These are phyloP conservation scores for Rhodeus uyekii DNA, from an alignment of 2,797 vertebrate species.

Conservation along the genomic window DNA sequence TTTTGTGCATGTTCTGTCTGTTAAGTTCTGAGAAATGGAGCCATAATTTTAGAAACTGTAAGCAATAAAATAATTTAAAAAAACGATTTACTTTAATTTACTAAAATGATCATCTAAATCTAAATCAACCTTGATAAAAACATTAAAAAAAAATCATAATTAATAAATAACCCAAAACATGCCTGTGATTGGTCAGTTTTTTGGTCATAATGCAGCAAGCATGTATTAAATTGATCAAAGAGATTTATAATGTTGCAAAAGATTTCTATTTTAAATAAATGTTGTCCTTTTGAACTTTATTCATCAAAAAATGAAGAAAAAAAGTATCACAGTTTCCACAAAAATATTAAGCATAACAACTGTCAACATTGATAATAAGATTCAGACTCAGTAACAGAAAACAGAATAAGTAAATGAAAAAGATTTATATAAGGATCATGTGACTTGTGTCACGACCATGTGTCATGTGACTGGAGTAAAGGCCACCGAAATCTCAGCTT, in stretches of 20 bases:
- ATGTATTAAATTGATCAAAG: not conserved
- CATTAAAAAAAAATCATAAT: too few relatives aligned
- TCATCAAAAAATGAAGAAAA: not conserved
- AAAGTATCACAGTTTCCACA: not conserved
- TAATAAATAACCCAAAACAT: not conserved
- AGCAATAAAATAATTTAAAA: not conserved
- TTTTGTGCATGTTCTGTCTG: too few relatives aligned
- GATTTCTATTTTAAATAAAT: not conserved
- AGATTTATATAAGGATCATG: not conserved
- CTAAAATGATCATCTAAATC: too few relatives aligned
- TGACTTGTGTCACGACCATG: too few relatives aligned
- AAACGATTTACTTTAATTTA: too few relatives aligned
- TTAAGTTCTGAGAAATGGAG: too few relatives aligned
- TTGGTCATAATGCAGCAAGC: not conserved
- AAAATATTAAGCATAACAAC: not conserved
- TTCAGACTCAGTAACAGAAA: too few relatives aligned
- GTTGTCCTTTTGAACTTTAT: not conserved
- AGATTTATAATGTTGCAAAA: not conserved
- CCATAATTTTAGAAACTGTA: too few relatives aligned
- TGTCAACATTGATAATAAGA: not conserved
- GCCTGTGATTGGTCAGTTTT: not conserved
- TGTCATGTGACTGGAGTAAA: too few relatives aligned
- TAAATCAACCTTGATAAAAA: too few relatives aligned
- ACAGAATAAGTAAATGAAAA: not conserved
- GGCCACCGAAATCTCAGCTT: not conserved